phyloP scores from a whole-genome alignment of 2,113 vertebrate species.

The Cyprinodon tularosa region DNA sequence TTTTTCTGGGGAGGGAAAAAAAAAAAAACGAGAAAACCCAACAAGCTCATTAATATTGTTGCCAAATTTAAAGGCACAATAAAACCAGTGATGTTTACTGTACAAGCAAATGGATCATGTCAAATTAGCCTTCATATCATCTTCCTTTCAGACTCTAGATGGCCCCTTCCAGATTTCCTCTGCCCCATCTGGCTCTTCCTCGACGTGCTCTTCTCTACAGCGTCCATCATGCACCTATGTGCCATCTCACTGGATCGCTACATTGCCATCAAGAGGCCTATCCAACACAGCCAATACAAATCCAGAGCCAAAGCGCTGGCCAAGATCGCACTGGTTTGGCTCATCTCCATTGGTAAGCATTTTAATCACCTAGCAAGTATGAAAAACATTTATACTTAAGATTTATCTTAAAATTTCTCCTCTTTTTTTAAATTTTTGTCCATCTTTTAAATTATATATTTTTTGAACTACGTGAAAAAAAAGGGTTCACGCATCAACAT shows the following conservation, averaged over 20 bases:
- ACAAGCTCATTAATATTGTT: not conserved
- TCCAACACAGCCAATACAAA: slow-evolving; percentile 96
- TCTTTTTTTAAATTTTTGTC: too few relatives aligned
- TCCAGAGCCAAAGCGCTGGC: slow-evolving; percentile 90
- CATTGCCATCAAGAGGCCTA: slow-evolving; percentile 97
- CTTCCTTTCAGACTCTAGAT: slow-evolving; percentile 85
- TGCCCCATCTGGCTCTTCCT: slow-evolving; percentile 97
- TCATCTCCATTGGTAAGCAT: slow-evolving; percentile 94
- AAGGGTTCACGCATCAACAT: too few relatives aligned
- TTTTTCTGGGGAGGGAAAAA: not conserved
- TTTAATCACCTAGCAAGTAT: not conserved
- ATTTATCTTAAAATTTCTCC: too few relatives aligned
- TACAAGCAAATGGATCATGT: not conserved
- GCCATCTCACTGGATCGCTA: slow-evolving; percentile 98
- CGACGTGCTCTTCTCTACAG: slow-evolving; percentile 98
- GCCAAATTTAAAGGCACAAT: not conserved
- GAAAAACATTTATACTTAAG: too few relatives aligned
- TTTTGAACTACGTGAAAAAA: too few relatives aligned
- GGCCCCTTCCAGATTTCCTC: slow-evolving; percentile 90
- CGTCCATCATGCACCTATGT: slow-evolving; percentile 98
- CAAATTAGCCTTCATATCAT: slow-evolving; percentile 30
- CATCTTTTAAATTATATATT: too few relatives aligned
- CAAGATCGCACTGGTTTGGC: slow-evolving; percentile 95
- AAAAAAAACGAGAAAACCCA: not conserved
- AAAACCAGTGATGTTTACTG: slow-evolving; percentile 4